Base-by-base conservation (phyloP, 2,888 invertebrate genomes). In the Portevinia maculata region DNA sequence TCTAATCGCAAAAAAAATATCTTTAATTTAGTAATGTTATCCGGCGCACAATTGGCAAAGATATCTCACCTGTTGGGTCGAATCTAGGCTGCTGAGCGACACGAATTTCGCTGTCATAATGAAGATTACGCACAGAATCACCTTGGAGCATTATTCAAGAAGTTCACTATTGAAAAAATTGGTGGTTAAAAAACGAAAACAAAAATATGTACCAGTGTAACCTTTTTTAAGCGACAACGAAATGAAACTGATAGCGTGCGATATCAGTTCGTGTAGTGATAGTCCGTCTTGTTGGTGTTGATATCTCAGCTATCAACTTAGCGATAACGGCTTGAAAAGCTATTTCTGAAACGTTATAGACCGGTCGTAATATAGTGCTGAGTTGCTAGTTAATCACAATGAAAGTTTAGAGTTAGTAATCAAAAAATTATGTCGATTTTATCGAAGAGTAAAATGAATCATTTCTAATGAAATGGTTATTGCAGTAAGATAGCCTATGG, bases 51-150 rank as follows among this genome's bases (percentile, higher is more conserved):
- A 7, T 13, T 15, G 13, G 34, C 17, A 46, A 34, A 19, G 60
- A 0, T 17, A 5, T 34, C 75, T 85, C 86, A 90, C 90, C 88
- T 87, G 86, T 86, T 17, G 89, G 89, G 28, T 90, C 89, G 0
- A 86, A 44, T 55, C 59, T 85, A 0, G 86, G 67, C 71, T 87
- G 87, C 84, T 90, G 90, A 5, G 88, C 89, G 8, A 89, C 88
- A 8, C 90, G 88, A 62, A 90, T 88, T 85, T 90, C 89, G 78
- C 88, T 90, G 28, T 90, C 90, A 55, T 87, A 90, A 69, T 90
- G 90, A 24, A 90, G 85, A 84, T 87, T 90, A 32, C 88, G 87
- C 32, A 89, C 89, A 7, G 90, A 87, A 86, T 90, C 87, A 83
- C 88, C 88, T 87, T 90, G 89, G 46, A 90, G 86, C 90, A 90